A percentile compares a stretch with the other conserved stretches of the same genome.
These are phyloP conservation scores for Eurois occulta DNA, from an alignment of 2,888 invertebrate species.

Conservation along the genomic window DNA sequence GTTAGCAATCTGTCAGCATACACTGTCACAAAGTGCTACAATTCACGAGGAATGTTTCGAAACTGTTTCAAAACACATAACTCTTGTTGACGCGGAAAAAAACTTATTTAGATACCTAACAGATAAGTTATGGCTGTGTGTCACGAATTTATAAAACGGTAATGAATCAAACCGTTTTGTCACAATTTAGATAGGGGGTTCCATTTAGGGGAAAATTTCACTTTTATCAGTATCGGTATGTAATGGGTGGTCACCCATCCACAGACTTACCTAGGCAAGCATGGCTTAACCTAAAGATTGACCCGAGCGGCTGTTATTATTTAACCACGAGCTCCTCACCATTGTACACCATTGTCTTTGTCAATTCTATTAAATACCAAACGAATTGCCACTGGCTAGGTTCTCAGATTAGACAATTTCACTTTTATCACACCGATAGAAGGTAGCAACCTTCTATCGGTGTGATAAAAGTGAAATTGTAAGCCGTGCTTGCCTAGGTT, in stretches of 20 bases:
- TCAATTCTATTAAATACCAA: too few species aligned
- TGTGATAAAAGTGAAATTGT: not conserved
- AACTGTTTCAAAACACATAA: constrained; percentile 57
- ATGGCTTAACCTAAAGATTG: too few species aligned
- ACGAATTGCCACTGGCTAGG: too few species aligned
- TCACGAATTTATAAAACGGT: constrained; percentile 44
- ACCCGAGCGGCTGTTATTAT: too few species aligned
- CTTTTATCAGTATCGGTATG: too few species aligned
- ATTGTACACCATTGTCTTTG: too few species aligned
- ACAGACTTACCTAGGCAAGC: too few species aligned
- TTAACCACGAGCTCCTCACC: too few species aligned
- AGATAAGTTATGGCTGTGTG: constrained; percentile 50
- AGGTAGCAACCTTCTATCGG: not conserved
- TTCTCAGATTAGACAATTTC: too few species aligned
- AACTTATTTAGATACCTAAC: constrained; percentile 54
- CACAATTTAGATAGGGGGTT: constrained; percentile 7
- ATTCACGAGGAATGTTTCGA: constrained; percentile 35
- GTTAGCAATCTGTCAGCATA: constrained; percentile 46
- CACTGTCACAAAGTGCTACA: constrained; percentile 43
- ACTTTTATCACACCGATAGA: not conserved
- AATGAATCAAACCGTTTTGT: constrained; percentile 35
- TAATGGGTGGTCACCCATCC: too few species aligned
- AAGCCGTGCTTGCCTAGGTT: too few species aligned
- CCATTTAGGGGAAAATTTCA: not conserved
- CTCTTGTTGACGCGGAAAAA: constrained; percentile 56